These are phyloP conservation scores for Bradysia coprophila DNA, from an alignment of 1,140 invertebrate genomes.

Conservation along the genomic window DNA sequence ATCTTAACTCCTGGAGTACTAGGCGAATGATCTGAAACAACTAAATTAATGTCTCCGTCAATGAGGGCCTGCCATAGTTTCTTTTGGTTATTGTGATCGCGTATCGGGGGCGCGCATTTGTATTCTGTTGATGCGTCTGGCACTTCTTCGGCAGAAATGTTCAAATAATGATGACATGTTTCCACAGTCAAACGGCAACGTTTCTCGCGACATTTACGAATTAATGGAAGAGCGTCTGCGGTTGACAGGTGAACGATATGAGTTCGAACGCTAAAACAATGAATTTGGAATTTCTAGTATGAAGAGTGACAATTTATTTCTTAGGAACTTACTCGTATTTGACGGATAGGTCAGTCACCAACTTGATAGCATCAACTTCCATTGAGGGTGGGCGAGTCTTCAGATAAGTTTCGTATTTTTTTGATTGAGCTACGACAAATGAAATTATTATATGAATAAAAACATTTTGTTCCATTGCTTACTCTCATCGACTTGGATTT, in stretches of 20 bases:
- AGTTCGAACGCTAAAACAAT: constrained; percentile 31
- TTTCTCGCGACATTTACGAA: constrained; percentile 23
- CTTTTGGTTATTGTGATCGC: constrained; percentile 37
- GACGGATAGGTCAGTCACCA: constrained; percentile 32
- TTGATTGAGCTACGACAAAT: constrained; percentile 22
- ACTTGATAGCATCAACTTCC: constrained; percentile 42
- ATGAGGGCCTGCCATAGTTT: constrained; percentile 38
- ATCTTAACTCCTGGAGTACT: constrained; percentile 43
- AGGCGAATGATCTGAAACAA: constrained; percentile 57
- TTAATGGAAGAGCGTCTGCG: constrained; percentile 29
- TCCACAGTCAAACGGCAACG: constrained; percentile 38
- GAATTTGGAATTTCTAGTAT: constrained; percentile 3
- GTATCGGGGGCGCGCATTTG: constrained; percentile 54
- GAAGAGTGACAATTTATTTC: too few relatives aligned
- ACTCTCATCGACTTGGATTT: background rate
- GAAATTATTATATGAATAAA: background rate
- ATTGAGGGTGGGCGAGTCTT: constrained; percentile 39
- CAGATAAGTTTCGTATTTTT: constrained; percentile 41
- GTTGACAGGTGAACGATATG: constrained; percentile 57
- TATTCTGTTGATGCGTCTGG: constrained; percentile 39
- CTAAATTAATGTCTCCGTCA: constrained; percentile 35
- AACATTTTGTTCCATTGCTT: background rate
- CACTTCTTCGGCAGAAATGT: constrained; percentile 37
- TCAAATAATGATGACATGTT: constrained; percentile 57
- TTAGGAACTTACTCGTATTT: constrained; percentile 36